Evolutionary conservation across 2,113 vertebrate genomes (phyloP).

Genomic region (Cygnus buccinator): DNA sequence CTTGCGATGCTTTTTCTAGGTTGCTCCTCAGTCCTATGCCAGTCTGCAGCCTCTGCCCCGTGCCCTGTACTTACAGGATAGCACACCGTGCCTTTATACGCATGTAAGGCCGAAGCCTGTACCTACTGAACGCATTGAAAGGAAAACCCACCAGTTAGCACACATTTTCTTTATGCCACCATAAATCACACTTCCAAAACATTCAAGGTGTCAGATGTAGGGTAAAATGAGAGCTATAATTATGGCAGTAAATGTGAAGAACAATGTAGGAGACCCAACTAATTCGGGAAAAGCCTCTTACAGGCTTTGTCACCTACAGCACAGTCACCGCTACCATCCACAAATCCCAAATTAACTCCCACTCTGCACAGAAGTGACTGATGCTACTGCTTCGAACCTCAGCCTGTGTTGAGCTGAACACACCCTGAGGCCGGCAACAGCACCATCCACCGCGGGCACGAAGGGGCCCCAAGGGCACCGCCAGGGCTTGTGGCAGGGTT

Average conservation of each 20-base stretch:
- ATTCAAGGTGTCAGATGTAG: neutral
- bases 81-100: neutral
- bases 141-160: neutral
- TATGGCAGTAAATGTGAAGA: constrained; percentile 17
- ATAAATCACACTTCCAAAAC: neutral
- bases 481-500: neutral
- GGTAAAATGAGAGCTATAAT: neutral
- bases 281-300: neutral
- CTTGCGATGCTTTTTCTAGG: neutral
- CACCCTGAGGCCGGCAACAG: neutral
- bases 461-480: neutral
- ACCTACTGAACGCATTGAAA: neutral
- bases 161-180: constrained; percentile 1
- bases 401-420: neutral
- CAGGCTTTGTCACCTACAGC: neutral
- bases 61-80: neutral
- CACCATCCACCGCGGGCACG: neutral
- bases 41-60: neutral
- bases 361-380: neutral
- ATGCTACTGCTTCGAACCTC: neutral
- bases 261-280: neutral
- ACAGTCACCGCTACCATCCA: neutral
- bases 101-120: neutral
- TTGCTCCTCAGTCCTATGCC: neutral
- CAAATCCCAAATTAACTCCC: neutral